Percentiles rank a stretch among this genome's conserved stretches.
These are phyloP conservation scores for Paedocypris micromegethes DNA, from an alignment of 2,797 vertebrate species.

Conservation along the genomic window DNA sequence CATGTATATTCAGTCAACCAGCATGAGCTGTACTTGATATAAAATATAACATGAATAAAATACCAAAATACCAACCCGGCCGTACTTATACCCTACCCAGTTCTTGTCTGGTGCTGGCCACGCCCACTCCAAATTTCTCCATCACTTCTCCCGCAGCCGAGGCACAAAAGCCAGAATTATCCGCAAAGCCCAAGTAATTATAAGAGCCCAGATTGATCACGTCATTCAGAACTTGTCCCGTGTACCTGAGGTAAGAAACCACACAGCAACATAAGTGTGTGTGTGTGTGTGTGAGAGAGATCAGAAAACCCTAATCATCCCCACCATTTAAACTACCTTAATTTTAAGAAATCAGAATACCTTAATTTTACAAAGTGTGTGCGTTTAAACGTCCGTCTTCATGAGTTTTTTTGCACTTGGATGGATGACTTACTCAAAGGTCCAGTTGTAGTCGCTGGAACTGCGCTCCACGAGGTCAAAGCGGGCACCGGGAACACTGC, in stretches of 20 bases:
- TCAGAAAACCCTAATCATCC: too few species aligned
- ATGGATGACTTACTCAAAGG: constrained; percentile 78
- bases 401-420: too few species aligned
- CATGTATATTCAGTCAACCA: too few species aligned
- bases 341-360: too few species aligned
- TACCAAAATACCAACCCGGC: too few species aligned
- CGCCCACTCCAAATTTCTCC: constrained; percentile 77
- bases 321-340: too few species aligned
- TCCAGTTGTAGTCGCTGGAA: constrained; percentile 90
- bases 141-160: constrained; percentile 74
- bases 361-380: too few species aligned
- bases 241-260: constrained; percentile 67
- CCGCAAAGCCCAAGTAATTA: constrained; percentile 94
- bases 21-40: too few species aligned
- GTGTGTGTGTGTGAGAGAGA: neutral
- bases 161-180: constrained; percentile 76
- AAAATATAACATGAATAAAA: too few species aligned
- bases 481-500: constrained; percentile 84
- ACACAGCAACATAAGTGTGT: neutral
- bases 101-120: constrained; percentile 90
- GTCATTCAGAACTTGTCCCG: constrained; percentile 77
- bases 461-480: constrained; percentile 83
- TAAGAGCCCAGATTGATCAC: constrained; percentile 96
- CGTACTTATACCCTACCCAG: constrained; percentile 67
- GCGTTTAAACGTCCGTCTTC: too few species aligned